Conservation (phyloP, 1,140 invertebrate species). For the Elysia chlorotica region DNA sequence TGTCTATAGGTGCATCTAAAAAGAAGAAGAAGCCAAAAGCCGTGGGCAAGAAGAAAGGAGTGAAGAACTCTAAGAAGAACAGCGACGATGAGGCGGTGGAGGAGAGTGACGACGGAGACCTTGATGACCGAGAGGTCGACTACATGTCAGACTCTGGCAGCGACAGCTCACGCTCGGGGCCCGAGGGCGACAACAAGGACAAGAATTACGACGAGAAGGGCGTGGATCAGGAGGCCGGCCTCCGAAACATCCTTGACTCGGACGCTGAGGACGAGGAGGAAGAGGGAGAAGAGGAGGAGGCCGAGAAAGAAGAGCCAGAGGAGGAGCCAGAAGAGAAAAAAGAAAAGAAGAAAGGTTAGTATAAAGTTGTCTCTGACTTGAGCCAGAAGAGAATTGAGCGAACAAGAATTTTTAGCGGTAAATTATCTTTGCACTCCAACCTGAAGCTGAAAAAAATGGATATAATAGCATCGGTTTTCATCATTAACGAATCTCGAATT, state of each 20-base stretch:
- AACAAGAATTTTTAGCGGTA: too few species aligned
- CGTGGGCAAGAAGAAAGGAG: slow-evolving; percentile 62
- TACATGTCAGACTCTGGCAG: slow-evolving; percentile 64
- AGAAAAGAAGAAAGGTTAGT: slow-evolving; percentile 24
- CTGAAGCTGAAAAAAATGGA: too few species aligned
- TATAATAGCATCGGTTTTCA: too few species aligned
- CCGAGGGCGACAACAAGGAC: slow-evolving; percentile 66
- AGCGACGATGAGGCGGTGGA: slow-evolving; percentile 82
- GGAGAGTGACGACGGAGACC: slow-evolving; percentile 96
- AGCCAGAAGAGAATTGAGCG: too few species aligned
- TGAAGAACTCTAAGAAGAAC: slow-evolving; percentile 81
- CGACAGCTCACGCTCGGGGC: slow-evolving; percentile 37
- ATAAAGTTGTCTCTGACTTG: too few species aligned
- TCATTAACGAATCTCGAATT: too few species aligned
- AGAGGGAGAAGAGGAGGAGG: slow-evolving; percentile 61
- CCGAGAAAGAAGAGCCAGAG: slow-evolving; percentile 43
- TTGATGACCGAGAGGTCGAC: slow-evolving; percentile 84
- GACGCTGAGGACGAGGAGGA: slow-evolving; percentile 83
- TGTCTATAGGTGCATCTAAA: slow-evolving; percentile 1
- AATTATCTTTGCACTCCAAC: too few species aligned
- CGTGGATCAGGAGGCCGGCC: slow-evolving; percentile 88
- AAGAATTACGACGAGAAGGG: slow-evolving; percentile 70
- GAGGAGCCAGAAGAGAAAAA: slow-evolving; percentile 47
- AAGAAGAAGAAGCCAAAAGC: slow-evolving; percentile 44
- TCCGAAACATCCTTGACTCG: slow-evolving; percentile 83